These are phyloP conservation scores for Alces alces DNA, from an alignment of 2,113 vertebrate genomes.

Conservation along the genomic window DNA sequence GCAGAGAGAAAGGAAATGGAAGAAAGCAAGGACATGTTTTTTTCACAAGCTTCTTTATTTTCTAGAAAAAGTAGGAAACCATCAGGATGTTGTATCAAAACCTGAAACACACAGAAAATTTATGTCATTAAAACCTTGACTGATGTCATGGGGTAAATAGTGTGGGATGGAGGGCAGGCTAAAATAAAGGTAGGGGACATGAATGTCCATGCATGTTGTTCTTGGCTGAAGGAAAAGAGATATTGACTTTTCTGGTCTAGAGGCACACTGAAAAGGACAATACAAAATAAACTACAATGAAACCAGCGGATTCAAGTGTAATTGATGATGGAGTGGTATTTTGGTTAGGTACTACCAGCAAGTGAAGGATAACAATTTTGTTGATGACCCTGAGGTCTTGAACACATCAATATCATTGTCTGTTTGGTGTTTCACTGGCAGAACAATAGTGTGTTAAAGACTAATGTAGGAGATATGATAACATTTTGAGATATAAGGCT, in stretches of 20 bases:
- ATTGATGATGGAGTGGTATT: not conserved
- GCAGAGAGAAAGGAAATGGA: not conserved
- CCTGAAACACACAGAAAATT: not conserved
- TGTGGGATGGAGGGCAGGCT: not conserved
- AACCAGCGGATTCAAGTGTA: not conserved
- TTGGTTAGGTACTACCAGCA: not conserved
- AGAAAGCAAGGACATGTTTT: not conserved
- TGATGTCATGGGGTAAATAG: no score
- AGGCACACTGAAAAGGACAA: not conserved
- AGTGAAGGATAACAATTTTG: not conserved
- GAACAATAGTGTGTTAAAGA: not conserved
- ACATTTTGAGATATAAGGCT: not conserved
- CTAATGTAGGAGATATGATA: not conserved
- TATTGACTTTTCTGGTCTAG: not conserved
- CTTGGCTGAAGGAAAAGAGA: not conserved
- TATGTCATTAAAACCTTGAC: not conserved
- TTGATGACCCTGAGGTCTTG: not conserved
- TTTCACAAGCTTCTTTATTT: not conserved
- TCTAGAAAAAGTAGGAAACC: not conserved
- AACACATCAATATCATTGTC: not conserved
- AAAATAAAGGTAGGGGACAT: not conserved
- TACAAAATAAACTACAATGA: not conserved
- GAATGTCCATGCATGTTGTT: not conserved
- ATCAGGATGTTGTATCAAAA: not conserved
- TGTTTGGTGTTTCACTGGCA: not conserved